Percentiles rank a stretch among this genome's conserved stretches.
Evolutionary conservation across 2,113 vertebrate genomes (phyloP).

Genomic region (Anoura caudifer): DNA sequence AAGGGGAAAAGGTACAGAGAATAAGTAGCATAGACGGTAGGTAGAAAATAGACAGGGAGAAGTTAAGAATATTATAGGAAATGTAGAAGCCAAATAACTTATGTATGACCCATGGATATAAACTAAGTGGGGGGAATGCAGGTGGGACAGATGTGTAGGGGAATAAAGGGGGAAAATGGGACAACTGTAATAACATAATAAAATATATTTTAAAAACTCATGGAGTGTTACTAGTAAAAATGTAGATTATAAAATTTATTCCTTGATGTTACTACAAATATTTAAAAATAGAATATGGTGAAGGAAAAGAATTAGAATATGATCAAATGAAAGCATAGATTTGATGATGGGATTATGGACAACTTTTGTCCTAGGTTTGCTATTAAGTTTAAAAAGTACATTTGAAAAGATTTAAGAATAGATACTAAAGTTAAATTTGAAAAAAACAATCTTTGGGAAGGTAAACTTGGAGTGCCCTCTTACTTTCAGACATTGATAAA

Average conservation of each 20-base stretch:
- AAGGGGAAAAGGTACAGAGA: too few species aligned
- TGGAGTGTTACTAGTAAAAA: neutral
- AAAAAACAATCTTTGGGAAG: slow-evolving; percentile 12
- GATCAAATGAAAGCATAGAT: neutral
- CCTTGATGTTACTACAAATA: slow-evolving; percentile 10
- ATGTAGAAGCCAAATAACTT: too few species aligned
- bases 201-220: neutral
- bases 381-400: neutral
- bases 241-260: neutral
- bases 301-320: neutral
- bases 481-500: neutral
- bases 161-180: too few species aligned
- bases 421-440: neutral
- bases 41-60: too few species aligned
- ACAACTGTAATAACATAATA: too few species aligned
- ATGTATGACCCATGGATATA: too few species aligned
- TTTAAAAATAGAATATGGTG: neutral
- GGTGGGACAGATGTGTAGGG: too few species aligned
- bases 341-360: neutral
- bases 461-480: neutral
- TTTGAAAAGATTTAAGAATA: neutral
- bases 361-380: slow-evolving; percentile 3
- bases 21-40: too few species aligned
- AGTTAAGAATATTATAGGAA: too few species aligned
- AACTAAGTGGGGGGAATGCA: too few species aligned